These are phyloP conservation scores for Isotomurus palustris DNA, from an alignment of 2,888 invertebrate species.

Conservation along the genomic window DNA sequence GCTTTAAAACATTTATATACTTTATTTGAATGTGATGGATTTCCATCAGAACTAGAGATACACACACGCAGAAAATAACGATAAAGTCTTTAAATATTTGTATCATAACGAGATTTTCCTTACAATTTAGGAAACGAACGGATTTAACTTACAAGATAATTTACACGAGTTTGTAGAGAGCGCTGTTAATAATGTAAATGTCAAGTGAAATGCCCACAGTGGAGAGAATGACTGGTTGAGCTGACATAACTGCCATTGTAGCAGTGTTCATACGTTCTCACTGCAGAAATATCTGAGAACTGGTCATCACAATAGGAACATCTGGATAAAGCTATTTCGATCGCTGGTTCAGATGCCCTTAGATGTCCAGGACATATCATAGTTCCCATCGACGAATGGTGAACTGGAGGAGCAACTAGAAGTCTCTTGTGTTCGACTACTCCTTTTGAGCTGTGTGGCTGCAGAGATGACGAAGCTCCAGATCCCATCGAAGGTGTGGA, in stretches of 20 bases:
- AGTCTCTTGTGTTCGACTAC: slow-evolving; percentile 19
- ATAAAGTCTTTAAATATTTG: too few relatives aligned
- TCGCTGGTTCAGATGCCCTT: slow-evolving; percentile 29
- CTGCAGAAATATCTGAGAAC: slow-evolving; percentile 29
- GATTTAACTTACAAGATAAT: slow-evolving; percentile 43
- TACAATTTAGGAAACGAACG: too few relatives aligned
- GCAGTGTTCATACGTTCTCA: slow-evolving; percentile 41
- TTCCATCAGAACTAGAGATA: too few relatives aligned
- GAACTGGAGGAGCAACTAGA: slow-evolving; percentile 26
- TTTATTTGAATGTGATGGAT: too few relatives aligned
- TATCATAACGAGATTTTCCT: too few relatives aligned
- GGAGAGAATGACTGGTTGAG: slow-evolving; percentile 40
- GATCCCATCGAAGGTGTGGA: slow-evolving; percentile 38
- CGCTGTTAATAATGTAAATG: not conserved
- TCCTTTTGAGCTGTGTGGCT: slow-evolving; percentile 5
- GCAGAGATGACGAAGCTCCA: slow-evolving; percentile 29
- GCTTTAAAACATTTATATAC: too few relatives aligned
- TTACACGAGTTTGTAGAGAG: slow-evolving; percentile 20
- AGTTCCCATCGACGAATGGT: slow-evolving; percentile 21
- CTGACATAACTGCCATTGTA: slow-evolving; percentile 39
- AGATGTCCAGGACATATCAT: slow-evolving; percentile 28
- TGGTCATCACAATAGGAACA: slow-evolving; percentile 42
- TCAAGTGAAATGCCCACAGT: slow-evolving; percentile 45
- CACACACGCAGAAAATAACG: too few relatives aligned
- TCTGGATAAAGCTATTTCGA: slow-evolving; percentile 40